Conservation (phyloP, 2,797 vertebrate species). For the Microchirus variegatus region DNA sequence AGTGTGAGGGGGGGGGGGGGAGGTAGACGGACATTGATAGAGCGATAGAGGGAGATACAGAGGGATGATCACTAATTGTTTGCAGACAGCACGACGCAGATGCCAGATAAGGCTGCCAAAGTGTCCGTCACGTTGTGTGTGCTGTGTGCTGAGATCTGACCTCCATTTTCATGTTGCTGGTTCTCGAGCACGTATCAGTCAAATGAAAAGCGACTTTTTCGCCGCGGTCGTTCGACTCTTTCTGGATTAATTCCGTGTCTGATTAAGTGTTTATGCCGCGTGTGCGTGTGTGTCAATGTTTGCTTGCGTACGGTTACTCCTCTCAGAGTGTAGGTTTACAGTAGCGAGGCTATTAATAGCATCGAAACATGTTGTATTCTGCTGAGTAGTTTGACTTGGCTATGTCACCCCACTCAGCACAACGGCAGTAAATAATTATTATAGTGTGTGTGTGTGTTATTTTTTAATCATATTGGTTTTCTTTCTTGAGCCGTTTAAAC, state of each 20-base stretch:
- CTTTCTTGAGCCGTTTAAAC: slow-evolving; percentile 4
- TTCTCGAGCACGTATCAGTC: background rate
- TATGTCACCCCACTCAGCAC: slow-evolving; percentile 52
- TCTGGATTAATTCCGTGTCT: slow-evolving; percentile 7
- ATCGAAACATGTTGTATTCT: slow-evolving; percentile 63
- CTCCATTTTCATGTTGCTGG: slow-evolving; percentile 24
- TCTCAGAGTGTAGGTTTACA: slow-evolving; percentile 65
- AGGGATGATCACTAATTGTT: background rate
- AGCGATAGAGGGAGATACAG: slow-evolving; percentile 6
- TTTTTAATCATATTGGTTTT: slow-evolving; percentile 10
- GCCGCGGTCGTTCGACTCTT: too few relatives aligned
- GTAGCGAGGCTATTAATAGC: slow-evolving; percentile 69
- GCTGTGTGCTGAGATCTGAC: slow-evolving; percentile 20
- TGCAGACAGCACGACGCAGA: slow-evolving; percentile 36
- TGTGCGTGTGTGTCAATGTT: slow-evolving; percentile 32
- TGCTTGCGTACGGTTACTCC: slow-evolving; percentile 41
- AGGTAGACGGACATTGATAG: slow-evolving; percentile 25
- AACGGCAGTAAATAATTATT: slow-evolving; percentile 54
- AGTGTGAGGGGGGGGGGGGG: slow-evolving; percentile 26
- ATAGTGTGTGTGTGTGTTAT: background rate
- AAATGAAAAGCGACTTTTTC: slow-evolving; percentile 3
- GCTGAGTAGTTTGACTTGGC: slow-evolving; percentile 73
- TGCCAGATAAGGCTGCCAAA: slow-evolving; percentile 52
- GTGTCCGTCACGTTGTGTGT: slow-evolving; percentile 48
- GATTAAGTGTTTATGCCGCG: slow-evolving; percentile 47